These are phyloP conservation scores for Cinclus mexicanus DNA, from an alignment of 2,113 vertebrate species.

Conservation along the genomic window DNA sequence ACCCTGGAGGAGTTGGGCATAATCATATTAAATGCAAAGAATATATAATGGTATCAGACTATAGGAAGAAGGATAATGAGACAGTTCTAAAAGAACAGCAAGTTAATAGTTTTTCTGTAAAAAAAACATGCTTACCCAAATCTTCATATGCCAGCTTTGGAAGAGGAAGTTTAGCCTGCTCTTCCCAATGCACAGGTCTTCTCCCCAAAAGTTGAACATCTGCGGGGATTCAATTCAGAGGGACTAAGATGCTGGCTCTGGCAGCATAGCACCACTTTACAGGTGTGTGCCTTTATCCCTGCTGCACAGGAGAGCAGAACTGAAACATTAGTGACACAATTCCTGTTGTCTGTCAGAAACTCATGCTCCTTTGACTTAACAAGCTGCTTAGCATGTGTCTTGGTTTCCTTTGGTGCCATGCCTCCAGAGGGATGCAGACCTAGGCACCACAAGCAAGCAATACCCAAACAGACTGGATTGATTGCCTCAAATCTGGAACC, in stretches of 20 bases:
- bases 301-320: not conserved
- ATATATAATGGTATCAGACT: not conserved
- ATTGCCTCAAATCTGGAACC: not conserved
- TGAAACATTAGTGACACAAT: not conserved
- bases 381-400: accelerated
- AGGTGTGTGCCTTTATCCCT: accelerated
- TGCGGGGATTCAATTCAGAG: not conserved
- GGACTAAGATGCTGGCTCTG: not conserved
- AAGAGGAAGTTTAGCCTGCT: not conserved
- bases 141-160: not conserved
- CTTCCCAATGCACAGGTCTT: not conserved
- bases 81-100: not conserved
- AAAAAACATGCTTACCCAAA: not conserved
- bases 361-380: not conserved
- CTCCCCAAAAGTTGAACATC: not conserved
- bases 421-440: not conserved
- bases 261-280: accelerated
- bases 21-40: not conserved
- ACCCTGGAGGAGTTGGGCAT: not conserved
- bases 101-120: not conserved
- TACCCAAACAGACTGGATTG: not conserved
- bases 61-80: not conserved
- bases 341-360: not conserved
- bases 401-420: accelerated
- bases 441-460: accelerated